Evolutionary conservation across 2,797 vertebrate genomes (phyloP), one percentile per base, ranked within the genome.

Genomic region (Echiichthys vipera): DNA sequence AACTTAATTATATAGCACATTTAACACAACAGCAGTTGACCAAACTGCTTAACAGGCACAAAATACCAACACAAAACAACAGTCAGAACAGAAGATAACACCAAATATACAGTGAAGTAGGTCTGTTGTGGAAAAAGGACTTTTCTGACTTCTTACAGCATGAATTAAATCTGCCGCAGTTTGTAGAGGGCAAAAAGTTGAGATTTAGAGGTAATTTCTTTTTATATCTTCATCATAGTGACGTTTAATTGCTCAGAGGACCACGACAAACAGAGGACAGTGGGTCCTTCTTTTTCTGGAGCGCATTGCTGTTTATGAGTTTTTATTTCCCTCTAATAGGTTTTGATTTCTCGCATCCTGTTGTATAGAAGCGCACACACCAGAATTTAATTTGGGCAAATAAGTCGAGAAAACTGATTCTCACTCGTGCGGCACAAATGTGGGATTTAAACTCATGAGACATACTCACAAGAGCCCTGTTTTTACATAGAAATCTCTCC

Each of bases 301-400:
- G 14, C 47, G 72, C 58, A 22, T 37, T 47, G 42, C 66, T 55
- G 50, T 83, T 73, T 59, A 54, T 25, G 43, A 53, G 29, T 53
- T 55, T 70, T 68, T 46, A 57, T 71, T 71, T 25, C 34, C 27
- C 22, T 63, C 18, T 18, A 30, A 11, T 25, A 34, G 20, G 42
- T 74, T 84, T 63, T 66, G 64, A 77, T 77, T 56, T 53, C 37
- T 80, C 63, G 74, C 42, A 66, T 78, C 66, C 42, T 80, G 65
- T 61, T 56, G 42, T 42, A 51, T 65, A 45, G 18, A 58, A 62
- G 50, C 65, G 69, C 34, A 74, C 56, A 74, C 53, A 77, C 55
- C 20, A 36, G 22, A 71, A 74, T 77, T 65, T 47, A 67, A 74
- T 77, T 51, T 65, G 55, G 34, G 12, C 53, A 68, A 81, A 78